These are phyloP conservation scores for Nylanderia fulva DNA, from an alignment of 1,140 invertebrate species.

Conservation along the genomic window DNA sequence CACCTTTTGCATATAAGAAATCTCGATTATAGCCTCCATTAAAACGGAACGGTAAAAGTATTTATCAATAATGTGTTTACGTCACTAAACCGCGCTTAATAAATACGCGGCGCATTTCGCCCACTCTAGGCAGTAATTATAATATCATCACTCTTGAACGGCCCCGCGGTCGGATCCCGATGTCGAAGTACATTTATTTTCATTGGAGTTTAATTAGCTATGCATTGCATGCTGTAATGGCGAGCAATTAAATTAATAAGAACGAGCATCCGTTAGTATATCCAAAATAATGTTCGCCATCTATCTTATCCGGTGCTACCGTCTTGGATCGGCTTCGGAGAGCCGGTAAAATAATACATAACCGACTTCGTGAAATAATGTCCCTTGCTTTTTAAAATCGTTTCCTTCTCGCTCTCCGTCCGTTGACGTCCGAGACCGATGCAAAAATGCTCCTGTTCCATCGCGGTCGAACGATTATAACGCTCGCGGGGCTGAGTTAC, in stretches of 20 bases:
- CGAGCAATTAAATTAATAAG: constrained; percentile 83
- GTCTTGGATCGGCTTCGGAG: constrained; percentile 66
- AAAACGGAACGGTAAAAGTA: constrained; percentile 11
- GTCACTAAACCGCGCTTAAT: constrained; percentile 22
- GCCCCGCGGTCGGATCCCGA: constrained; percentile 25
- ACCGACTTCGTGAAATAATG: constrained; percentile 67
- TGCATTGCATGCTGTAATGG: constrained; percentile 77
- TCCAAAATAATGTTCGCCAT: constrained; percentile 78
- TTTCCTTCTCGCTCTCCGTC: constrained; percentile 44
- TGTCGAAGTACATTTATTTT: constrained; percentile 68
- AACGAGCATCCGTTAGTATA: constrained; percentile 78
- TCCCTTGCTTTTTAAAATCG: constrained; percentile 34
- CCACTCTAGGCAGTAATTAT: constrained; percentile 56
- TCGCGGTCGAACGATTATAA: constrained; percentile 43
- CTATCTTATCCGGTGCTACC: constrained; percentile 76
- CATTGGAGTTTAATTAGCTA: constrained; percentile 79
- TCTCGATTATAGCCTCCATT: background rate
- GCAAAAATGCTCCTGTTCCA: constrained; percentile 54
- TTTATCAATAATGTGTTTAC: constrained; percentile 1
- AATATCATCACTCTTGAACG: constrained; percentile 59
- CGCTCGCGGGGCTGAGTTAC: constrained; percentile 20
- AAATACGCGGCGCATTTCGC: constrained; percentile 23
- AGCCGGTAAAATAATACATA: constrained; percentile 26
- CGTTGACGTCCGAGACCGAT: constrained; percentile 23
- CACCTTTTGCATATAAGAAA: background rate